These are phyloP conservation scores for Apaloderma vittatum DNA, from an alignment of 2,113 vertebrate species.

Conservation along the genomic window DNA sequence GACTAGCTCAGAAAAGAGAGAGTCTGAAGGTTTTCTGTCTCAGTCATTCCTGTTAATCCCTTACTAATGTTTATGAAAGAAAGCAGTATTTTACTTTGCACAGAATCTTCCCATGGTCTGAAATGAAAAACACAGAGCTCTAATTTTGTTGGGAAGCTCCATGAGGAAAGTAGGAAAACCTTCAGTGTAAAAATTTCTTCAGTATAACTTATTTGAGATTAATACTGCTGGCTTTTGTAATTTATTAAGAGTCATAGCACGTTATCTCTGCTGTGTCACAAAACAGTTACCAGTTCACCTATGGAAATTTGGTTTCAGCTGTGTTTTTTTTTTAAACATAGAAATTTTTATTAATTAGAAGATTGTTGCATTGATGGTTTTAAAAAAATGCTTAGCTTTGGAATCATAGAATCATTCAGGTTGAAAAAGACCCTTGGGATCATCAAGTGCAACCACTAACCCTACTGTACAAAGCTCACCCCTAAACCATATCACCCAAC, in stretches of 20 bases:
- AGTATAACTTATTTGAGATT: not conserved
- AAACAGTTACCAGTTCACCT: not conserved
- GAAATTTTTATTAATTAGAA: not conserved
- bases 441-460: no score
- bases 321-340: not conserved
- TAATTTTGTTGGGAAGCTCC: not conserved
- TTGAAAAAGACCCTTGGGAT: no score
- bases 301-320: not conserved
- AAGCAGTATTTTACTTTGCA: not conserved
- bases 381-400: not conserved
- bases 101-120: not conserved
- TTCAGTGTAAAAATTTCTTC: not conserved
- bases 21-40: not conserved
- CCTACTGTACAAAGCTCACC: no score
- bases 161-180: not conserved
- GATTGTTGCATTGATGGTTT: not conserved
- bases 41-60: not conserved
- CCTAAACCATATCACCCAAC: no score
- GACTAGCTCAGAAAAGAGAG: not conserved
- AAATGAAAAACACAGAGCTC: not conserved
- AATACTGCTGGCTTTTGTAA: not conserved
- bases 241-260: not conserved
- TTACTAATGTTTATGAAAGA: not conserved
- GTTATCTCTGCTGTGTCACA: not conserved
- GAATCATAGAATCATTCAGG: not conserved